Base-by-base conservation (phyloP, 2,888 invertebrate species). In the Bellardia pandia region DNA sequence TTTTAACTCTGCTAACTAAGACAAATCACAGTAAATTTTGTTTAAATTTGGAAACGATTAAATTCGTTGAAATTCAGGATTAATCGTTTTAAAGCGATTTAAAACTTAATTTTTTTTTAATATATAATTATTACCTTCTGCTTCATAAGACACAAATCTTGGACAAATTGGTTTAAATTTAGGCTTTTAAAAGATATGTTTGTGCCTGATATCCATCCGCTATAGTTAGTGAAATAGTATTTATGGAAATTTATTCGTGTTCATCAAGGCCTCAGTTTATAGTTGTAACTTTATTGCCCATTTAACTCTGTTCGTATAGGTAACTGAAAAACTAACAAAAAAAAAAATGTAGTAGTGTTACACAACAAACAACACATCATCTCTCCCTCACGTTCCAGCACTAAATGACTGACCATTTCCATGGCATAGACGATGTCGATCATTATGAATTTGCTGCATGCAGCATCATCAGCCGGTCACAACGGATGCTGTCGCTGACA, bases 311-410 rank as follows among this genome's bases (percentile, higher is more conserved):
- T 40, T 51, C 48, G 13, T 37, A 11, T 37, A 64, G n/a, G 40
- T 37, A 33, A 45, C 2, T 33, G 37, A 37, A 74, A 51, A 64
- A 30, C 42, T 6, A 30, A 14, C 60, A 33, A 60, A 60, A 30
- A 60, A 6, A 75, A 51, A 75, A 45, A n/a, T 60, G 42, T 53
- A 8, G 40, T 85, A 69, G 40, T 85, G 62, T 79, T 79, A 62
- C 79, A 79, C 79, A 85, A 85, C 53, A 62, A 74, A 79, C 79
- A 85, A 79, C 45, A 16, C 53, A 51, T 62, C 71, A 85, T 74
- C 53, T 76, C 76, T 64, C 76, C 75, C 75, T 80, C 79, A 85
- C 62, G 66, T 68, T 78, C n/a, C 60, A 51, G 1, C 48, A 1
- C 56, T 62, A 33, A 80, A 72, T 74, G 45, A 37, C 9, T 68